Percentiles rank a stretch among this genome's conserved stretches.
Conservation (phyloP, 2,113 vertebrate genomes). For the Thalassoma bifasciatum region DNA sequence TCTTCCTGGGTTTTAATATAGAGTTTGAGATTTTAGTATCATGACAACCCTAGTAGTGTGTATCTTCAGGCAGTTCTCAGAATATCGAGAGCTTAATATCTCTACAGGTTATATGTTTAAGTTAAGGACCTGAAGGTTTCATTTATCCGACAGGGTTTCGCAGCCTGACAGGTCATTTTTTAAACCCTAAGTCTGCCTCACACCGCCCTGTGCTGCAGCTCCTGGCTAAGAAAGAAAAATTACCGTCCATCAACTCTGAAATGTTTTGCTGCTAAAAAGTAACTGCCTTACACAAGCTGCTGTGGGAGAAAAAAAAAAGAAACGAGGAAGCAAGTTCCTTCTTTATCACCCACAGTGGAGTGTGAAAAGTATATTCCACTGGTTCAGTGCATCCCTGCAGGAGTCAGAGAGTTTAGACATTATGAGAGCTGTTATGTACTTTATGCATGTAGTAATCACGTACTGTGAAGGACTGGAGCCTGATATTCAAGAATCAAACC, state of each 20-base stretch:
- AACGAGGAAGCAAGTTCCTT: not conserved
- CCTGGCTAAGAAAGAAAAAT: conserved; percentile 36
- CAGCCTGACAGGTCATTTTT: conserved; percentile 15
- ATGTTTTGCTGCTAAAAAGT: conserved; percentile 46
- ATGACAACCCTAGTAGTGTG: too few relatives aligned
- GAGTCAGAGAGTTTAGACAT: not conserved
- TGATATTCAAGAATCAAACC: conserved; percentile 6
- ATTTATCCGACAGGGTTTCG: not conserved
- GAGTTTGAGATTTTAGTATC: too few relatives aligned
- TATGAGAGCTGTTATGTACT: not conserved
- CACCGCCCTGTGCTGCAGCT: conserved; percentile 1
- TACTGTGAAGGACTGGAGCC: conserved; percentile 15
- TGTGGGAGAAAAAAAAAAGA: conserved; percentile 3
- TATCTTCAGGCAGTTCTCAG: too few relatives aligned
- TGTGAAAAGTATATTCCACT: conserved; percentile 1
- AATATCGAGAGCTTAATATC: too few relatives aligned
- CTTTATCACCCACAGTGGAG: not conserved
- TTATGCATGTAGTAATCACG: not conserved
- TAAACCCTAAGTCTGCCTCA: not conserved
- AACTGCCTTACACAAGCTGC: conserved; percentile 17
- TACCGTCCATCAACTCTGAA: conserved; percentile 14
- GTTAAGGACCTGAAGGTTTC: not conserved
- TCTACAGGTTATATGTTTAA: not conserved
- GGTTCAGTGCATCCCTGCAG: not conserved
- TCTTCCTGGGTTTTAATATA: too few relatives aligned